A percentile compares a stretch with the other conserved stretches of the same genome.
Evolutionary conservation across 2,797 vertebrate genomes (phyloP).

Genomic region (Gephyroberyx darwinii): DNA sequence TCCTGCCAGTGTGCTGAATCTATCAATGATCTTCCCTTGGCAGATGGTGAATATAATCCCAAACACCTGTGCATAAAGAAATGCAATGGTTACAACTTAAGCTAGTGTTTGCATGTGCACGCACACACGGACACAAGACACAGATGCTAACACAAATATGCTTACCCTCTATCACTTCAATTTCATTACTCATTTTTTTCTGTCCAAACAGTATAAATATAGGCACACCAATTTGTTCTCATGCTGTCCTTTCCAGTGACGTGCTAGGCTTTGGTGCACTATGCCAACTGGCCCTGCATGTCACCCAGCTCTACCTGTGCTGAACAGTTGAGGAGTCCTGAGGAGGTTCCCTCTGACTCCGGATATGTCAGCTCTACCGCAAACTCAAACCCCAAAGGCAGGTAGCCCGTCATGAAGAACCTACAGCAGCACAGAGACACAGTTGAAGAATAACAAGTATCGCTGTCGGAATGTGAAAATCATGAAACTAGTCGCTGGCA

Average conservation of each 20-base stretch:
- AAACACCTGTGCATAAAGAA: constrained; percentile 84
- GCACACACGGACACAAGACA: not conserved
- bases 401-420: constrained; percentile 98
- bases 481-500: too few relatives aligned
- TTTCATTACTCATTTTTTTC: too few relatives aligned
- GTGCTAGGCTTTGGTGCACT: not conserved
- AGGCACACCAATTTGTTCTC: not conserved
- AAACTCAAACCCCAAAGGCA: constrained; percentile 96
- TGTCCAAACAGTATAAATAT: not conserved
- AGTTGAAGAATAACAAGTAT: too few relatives aligned
- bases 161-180: not conserved
- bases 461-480: too few relatives aligned
- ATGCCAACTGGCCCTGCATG: not conserved
- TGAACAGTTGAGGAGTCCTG: constrained; percentile 94
- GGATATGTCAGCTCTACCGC: constrained; percentile 95
- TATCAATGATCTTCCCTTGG: constrained; percentile 91
- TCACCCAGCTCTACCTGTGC: constrained; percentile 85
- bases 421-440: constrained; percentile 57
- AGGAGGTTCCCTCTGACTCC: constrained; percentile 95
- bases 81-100: constrained; percentile 19
- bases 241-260: not conserved
- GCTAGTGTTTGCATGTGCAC: not conserved
- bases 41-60: constrained; percentile 94
- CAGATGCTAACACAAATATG: not conserved
- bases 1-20: constrained; percentile 82